Evolutionary conservation across 2,797 vertebrate species (phyloP).

Genomic region (Natrix natrix): DNA sequence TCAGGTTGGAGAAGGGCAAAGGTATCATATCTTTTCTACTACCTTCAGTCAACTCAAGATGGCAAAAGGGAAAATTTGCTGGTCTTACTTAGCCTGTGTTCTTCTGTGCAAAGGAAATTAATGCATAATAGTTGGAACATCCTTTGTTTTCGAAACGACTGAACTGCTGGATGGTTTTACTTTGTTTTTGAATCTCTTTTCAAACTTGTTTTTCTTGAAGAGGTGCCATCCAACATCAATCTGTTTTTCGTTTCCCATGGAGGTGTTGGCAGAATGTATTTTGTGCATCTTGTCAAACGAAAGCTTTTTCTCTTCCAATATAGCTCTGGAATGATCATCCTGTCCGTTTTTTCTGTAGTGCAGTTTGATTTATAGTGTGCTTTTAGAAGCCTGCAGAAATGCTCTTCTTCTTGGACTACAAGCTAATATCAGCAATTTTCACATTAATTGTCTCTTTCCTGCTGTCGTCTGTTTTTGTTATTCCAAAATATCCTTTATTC

Average conservation of each 20-base stretch:
- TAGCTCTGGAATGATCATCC: neutral
- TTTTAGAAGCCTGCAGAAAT: conserved; percentile 11
- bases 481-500: neutral
- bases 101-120: neutral
- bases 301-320: neutral
- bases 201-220: neutral
- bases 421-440: neutral
- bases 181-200: neutral
- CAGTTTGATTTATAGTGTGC: neutral
- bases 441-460: neutral
- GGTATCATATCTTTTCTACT: neutral
- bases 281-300: neutral
- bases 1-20: neutral
- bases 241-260: neutral
- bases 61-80: neutral
- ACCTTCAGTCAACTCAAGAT: neutral
- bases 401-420: conserved; percentile 2
- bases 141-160: neutral
- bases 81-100: neutral
- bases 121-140: neutral
- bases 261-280: neutral
- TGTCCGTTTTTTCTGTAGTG: neutral
- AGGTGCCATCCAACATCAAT: neutral
- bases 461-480: neutral
- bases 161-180: neutral